These are phyloP conservation scores for Hoplias malabaricus DNA, from an alignment of 2,113 vertebrate genomes.

Conservation along the genomic window DNA sequence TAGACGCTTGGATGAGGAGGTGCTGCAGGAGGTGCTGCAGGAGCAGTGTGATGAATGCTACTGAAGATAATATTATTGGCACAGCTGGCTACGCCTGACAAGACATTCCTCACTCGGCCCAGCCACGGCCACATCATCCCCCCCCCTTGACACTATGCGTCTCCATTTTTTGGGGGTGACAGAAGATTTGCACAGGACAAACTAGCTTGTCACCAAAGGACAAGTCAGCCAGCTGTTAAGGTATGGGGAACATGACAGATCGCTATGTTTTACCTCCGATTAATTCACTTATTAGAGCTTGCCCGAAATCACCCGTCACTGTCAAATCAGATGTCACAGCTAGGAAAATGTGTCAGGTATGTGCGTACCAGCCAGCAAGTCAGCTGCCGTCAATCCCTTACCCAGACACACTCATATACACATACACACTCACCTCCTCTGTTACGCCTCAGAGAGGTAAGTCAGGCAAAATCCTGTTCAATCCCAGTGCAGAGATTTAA, in stretches of 20 bases:
- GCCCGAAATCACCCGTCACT: constrained; percentile 83
- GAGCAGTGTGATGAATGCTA: constrained; percentile 84
- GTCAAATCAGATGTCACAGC: constrained; percentile 84
- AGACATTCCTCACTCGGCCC: constrained; percentile 81
- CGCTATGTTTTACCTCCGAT: constrained; percentile 87
- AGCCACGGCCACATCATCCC: constrained; percentile 78
- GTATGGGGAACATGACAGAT: constrained; percentile 87
- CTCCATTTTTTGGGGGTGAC: constrained; percentile 73
- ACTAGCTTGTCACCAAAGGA: constrained; percentile 84
- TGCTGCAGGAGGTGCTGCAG: constrained; percentile 66
- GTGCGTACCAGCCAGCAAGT: constrained; percentile 15
- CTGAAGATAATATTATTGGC: constrained; percentile 80
- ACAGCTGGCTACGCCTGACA: constrained; percentile 83
- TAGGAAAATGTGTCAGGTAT: constrained; percentile 75
- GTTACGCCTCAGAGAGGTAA: constrained; percentile 20
- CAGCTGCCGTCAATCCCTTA: neutral
- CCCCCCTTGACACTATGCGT: constrained; percentile 74
- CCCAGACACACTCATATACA: constrained; percentile 13
- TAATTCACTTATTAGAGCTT: constrained; percentile 87
- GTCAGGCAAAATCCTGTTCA: neutral
- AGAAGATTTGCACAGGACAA: constrained; percentile 89
- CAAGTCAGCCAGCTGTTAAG: constrained; percentile 88
- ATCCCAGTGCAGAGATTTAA: constrained; percentile 4
- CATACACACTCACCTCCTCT: constrained; percentile 11
- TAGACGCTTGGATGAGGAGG: constrained; percentile 76